These are phyloP conservation scores for Limnodromus scolopaceus DNA, from an alignment of 2,797 vertebrate genomes.

Conservation along the genomic window DNA sequence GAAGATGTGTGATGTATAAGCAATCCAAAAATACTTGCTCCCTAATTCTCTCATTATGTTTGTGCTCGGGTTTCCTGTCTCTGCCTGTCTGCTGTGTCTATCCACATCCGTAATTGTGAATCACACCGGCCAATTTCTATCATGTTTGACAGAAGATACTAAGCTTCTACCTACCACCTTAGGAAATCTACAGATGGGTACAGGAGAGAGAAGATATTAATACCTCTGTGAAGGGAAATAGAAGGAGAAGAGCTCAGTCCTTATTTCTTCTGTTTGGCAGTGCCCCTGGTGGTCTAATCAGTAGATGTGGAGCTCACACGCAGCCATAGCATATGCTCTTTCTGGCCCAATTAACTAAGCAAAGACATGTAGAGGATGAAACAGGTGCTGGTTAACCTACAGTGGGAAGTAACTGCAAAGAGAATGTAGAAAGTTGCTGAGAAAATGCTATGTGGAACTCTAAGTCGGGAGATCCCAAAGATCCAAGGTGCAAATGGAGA, in stretches of 20 bases:
- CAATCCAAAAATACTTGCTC: not conserved
- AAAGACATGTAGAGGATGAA: not conserved
- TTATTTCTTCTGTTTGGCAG: not conserved
- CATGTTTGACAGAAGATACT: not conserved
- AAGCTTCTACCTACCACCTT: not conserved
- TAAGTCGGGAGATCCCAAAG: not conserved
- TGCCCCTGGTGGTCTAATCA: not conserved
- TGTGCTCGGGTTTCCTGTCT: not conserved
- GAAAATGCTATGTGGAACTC: not conserved
- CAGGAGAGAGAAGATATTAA: not conserved
- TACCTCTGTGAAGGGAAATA: not conserved
- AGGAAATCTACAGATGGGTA: not conserved
- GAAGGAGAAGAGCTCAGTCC: not conserved
- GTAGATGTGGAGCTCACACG: not conserved
- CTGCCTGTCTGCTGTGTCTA: not conserved
- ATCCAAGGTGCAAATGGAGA: not conserved
- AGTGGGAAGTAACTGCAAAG: not conserved
- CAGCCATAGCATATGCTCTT: not conserved
- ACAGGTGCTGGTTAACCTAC: not conserved
- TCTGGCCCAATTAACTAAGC: not conserved
- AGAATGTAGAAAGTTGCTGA: not conserved
- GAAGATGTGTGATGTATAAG: not conserved
- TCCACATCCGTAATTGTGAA: not conserved
- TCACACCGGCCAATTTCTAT: not conserved
- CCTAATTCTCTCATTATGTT: not conserved